Base-by-base conservation (phyloP, 64 coral and sea anemone species). In the Montipora capricornis region DNA sequence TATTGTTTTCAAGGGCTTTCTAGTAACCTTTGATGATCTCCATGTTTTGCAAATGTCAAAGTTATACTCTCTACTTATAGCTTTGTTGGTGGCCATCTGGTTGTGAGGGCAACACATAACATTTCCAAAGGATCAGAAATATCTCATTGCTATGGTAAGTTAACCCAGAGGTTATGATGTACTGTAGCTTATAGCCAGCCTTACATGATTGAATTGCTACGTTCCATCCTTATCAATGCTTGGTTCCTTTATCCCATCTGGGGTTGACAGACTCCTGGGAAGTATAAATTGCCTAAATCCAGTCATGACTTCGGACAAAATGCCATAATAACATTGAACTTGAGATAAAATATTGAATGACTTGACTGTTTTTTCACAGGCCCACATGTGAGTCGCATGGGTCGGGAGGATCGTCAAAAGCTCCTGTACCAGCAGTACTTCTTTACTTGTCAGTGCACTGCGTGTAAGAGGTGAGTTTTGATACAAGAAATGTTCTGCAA, bases 101-200 rank as follows among this genome's bases (percentile, higher is more conserved):
- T 99, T 4, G 98, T 96, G 73, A 96, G 98, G 84, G 98, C 98
- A 44, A 99, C 98, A 20, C 98, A 99, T 75, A 99, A 96, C 80
- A 99, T 99, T 49, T 81, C 85, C 10, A 81, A 89, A 80, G 98
- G 98, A 5, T 91, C 85, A 77, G 92, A 91, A 50, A 92, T 99
- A 58, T 91, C 95, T 15, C 98, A 99, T 64, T 99, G 98, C 59
- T 99, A 99, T 96, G 98, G 92, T 97, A 55, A 88, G 92, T 81
- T 7, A 44, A 12, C 16, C 13, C 60, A 26, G 20, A 37, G 37
- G 37, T 37, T 37, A 37, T 0, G 0, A 4, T 88, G 47, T 10
- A 47, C 3, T 49, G 5, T 29, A 44, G 49, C 55, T 76, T 73
- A 17, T 64, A 8, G 16, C 52, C 20, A 16, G 53, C 53, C 53